Evolutionary conservation across 2,113 vertebrate genomes (phyloP), one percentile per base, ranked within the genome.

Genomic region (Marmota flaviventris): DNA sequence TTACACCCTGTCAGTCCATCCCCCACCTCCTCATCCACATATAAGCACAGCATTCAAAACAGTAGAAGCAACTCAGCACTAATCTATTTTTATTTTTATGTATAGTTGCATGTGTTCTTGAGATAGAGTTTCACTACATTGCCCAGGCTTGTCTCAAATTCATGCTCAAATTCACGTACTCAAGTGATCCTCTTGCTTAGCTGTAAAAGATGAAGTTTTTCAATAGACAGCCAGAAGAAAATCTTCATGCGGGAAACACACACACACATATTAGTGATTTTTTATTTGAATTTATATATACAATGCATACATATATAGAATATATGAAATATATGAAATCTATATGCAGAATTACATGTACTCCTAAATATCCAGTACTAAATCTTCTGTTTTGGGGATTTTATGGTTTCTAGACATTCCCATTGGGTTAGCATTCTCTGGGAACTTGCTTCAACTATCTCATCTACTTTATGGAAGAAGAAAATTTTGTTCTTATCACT

Each of bases 21-120:
- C 0, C 29, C 13, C 4, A 5, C 0, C 12, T 13, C 7, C 18
- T 63, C 58, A 18, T 8, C 5, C 25, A 39, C 27, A 56, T 6
- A 70, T 7, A 37, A 3, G 27, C 11, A 96, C 0, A n/a, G 24
- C 3, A 3, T 72, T 53, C 3, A 27, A 45, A 85, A 29, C 6
- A 63, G 25, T 39, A 69, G 37, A 84, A 24, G n/a, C 32, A 65
- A 65, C 14, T 51, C 22, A 27, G 13, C 20, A 22, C 22, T 89
- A 29, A n/a, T 2, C 1, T 22, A 63, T 18, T 17, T 61, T 37
- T 63, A 45, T 65, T 65, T 65, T 27, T 65, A 65, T 65, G 56
- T 22, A 58, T 58, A 22, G 7, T 8, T 22, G 56, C 20, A 58
- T 58, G 56, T 56, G 2, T 58, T 58, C 22, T 58, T 58, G 56